These are phyloP conservation scores for Dryobotodes eremita DNA, from an alignment of 2,888 invertebrate species.

Conservation along the genomic window DNA sequence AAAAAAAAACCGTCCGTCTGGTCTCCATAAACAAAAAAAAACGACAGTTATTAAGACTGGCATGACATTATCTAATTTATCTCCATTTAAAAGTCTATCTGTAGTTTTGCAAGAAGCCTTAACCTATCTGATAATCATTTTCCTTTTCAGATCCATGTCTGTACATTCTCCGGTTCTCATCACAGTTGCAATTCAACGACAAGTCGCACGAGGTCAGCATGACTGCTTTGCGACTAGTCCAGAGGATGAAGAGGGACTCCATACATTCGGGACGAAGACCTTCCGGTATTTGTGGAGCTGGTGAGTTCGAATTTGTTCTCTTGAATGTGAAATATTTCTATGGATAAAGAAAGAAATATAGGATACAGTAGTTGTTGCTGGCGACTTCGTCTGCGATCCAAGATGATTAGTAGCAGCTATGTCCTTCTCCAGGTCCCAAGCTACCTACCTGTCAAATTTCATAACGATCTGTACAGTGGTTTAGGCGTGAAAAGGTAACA, in stretches of 20 bases:
- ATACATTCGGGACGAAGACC: constrained; percentile 99
- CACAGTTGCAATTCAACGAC: constrained; percentile 97
- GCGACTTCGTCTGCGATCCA: not conserved
- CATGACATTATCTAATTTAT: not conserved
- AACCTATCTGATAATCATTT: constrained; percentile 1
- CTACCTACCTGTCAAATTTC: not conserved
- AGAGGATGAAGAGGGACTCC: constrained; percentile 99
- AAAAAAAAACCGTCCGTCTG: no score
- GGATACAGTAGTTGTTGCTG: not conserved
- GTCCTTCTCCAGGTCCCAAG: not conserved
- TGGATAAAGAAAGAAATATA: not conserved
- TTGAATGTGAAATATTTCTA: no score
- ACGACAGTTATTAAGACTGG: not conserved
- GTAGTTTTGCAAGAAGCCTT: not conserved
- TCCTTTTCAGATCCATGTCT: constrained; percentile 96
- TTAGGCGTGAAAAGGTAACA: not conserved
- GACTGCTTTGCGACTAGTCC: constrained; percentile 98
- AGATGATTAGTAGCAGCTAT: not conserved
- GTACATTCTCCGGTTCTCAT: constrained; percentile 98
- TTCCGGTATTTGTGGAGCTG: constrained; percentile 99
- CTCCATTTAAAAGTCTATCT: not conserved
- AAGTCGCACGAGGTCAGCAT: constrained; percentile 98
- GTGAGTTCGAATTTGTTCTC: constrained; percentile 87
- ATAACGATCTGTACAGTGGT: not conserved
- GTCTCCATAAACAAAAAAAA: not conserved